Percentiles rank a stretch among this genome's conserved stretches.
phyloP scores from a whole-genome alignment of 2,113 vertebrate species.

The Mesitornis unicolor region DNA sequence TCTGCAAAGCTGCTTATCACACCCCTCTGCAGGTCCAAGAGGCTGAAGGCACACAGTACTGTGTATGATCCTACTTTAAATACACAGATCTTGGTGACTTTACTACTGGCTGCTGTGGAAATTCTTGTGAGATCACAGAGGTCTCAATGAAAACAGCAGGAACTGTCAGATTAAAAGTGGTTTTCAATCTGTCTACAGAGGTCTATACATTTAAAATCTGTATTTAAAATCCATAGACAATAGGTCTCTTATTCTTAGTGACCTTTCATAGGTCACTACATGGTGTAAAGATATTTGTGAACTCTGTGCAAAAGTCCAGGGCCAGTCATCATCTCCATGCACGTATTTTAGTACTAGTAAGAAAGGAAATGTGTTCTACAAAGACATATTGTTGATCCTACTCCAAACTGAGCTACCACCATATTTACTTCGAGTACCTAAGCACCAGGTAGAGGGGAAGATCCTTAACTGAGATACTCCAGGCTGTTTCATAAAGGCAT shows the following conservation, averaged over 20 bases:
- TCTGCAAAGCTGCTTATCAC: background rate
- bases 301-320: background rate
- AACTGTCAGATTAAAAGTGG: background rate
- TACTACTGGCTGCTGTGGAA: background rate
- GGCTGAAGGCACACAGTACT: background rate
- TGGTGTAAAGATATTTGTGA: background rate
- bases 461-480: background rate
- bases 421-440: background rate
- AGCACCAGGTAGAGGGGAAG: background rate
- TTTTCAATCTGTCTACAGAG: background rate
- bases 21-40: background rate
- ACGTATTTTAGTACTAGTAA: background rate
- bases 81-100: background rate
- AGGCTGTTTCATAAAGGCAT: background rate
- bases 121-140: background rate
- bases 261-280: background rate
- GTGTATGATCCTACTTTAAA: background rate
- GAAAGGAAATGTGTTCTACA: background rate
- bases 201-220: background rate
- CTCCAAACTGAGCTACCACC: background rate
- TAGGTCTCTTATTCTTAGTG: background rate
- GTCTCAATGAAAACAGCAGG: background rate
- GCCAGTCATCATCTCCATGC: background rate
- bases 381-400: accelerated
- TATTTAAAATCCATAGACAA: background rate